A percentile compares a stretch with the other conserved stretches of the same genome.
phyloP scores from a whole-genome alignment of 1,140 invertebrate genomes.

The Diachasma alloeum region DNA sequence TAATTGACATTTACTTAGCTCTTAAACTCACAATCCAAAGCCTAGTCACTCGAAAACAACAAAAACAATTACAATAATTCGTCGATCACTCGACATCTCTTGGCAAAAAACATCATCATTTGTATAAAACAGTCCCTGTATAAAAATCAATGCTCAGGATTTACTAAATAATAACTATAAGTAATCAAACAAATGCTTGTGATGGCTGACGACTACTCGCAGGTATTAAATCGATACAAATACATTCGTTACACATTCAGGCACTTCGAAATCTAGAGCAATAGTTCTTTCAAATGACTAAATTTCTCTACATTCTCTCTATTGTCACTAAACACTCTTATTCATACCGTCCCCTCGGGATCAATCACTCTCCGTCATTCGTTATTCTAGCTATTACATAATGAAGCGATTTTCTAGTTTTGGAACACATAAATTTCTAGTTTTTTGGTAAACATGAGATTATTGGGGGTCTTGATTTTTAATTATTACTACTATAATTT shows the following conservation, averaged over 20 bases:
- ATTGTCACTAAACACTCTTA: not conserved
- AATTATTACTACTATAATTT: not conserved
- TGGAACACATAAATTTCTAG: too few relatives aligned
- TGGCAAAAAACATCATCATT: not conserved
- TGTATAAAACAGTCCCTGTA: not conserved
- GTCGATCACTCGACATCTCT: not conserved
- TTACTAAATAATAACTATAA: not conserved
- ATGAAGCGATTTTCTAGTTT: not conserved
- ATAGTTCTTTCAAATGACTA: not conserved
- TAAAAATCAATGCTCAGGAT: not conserved
- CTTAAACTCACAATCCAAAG: not conserved
- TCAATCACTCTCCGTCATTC: not conserved
- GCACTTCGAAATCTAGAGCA: conserved; percentile 12
- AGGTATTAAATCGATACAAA: not conserved
- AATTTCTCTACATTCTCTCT: not conserved
- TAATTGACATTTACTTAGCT: not conserved
- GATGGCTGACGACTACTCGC: not conserved
- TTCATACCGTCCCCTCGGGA: not conserved
- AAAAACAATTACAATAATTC: not conserved
- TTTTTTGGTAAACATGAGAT: not conserved
- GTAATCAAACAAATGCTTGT: not conserved
- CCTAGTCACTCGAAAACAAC: not conserved
- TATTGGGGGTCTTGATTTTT: not conserved
- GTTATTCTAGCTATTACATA: not conserved
- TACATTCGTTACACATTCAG: conserved; percentile 13